Evolutionary conservation across 2,888 invertebrate genomes (phyloP), one percentile per base, ranked within the genome.

Genomic region (Drosophila bunnanda): DNA sequence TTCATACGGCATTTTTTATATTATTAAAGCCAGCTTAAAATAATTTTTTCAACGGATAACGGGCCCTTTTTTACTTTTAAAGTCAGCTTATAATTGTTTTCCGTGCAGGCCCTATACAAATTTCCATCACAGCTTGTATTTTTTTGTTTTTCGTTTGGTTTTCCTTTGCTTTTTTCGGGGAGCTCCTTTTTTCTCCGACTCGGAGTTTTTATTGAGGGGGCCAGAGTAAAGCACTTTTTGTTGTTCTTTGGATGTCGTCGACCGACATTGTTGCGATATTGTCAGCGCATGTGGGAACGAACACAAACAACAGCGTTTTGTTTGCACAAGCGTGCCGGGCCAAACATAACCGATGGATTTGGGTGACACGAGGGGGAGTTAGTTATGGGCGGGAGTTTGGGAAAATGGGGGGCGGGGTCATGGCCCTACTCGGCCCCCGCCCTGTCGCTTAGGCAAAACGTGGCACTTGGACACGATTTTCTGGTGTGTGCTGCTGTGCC

Each of bases 391-490:
- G 56, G 38, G 32, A 46, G 46, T 28, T n/a, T 2, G 59, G 61
- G 30, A 53, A 53, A 78, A 46, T 28, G n/a, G 54, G 61, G 53
- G 43, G 79, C 67, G 78, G 87, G 58, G 76, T 61, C 82, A 75
- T 80, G 89, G 87, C 89, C 89, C 81, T 78, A 67, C 48, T 50
- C 17, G 30, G 55, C 38, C 41, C 12, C 82, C 67, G 80, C 69
- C 86, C 73, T 69, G 64, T 65, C 77, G 86, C 66, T 88, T 79
- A 76, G 73, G 54, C 82, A 57, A 87, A 87, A 81, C 89, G 82
- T 89, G 89, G 72, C 65, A 78, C 75, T 86, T 60, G 75, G 86
- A 85, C 84, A 85, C 89, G 89, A 89, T 73, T 85, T 85, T 67
- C 44, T 65, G 32, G 43, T 69, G 25, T 75, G n/a, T 30, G 20